These are phyloP conservation scores for Tenthredo scrophulariae DNA, from an alignment of 2,888 invertebrate species.

Conservation along the genomic window DNA sequence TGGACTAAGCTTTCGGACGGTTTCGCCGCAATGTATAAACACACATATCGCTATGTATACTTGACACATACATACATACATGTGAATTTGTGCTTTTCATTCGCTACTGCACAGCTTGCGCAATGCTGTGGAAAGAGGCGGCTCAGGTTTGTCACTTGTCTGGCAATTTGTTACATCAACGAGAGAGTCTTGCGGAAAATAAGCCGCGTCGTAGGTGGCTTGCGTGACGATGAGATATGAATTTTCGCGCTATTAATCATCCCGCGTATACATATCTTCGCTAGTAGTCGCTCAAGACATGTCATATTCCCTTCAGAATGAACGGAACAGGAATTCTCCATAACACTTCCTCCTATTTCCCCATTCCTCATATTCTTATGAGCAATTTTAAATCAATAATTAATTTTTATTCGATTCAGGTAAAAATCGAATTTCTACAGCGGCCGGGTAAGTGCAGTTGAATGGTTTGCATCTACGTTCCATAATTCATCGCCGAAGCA, in stretches of 20 bases:
- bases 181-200: conserved; percentile 51
- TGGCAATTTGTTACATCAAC: conserved; percentile 75
- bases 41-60: neutral
- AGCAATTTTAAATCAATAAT: neutral
- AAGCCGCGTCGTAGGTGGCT: conserved; percentile 47
- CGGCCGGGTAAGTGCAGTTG: neutral
- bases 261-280: neutral
- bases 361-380: neutral
- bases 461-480: neutral
- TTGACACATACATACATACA: neutral
- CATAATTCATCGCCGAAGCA: conserved; percentile 29
- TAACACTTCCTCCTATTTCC: neutral
- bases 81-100: neutral
- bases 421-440: neutral
- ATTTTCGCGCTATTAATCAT: conserved; percentile 49
- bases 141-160: conserved; percentile 73
- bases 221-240: conserved; percentile 44
- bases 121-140: conserved; percentile 39
- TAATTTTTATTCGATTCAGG: neutral
- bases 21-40: neutral
- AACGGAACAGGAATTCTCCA: neutral
- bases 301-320: neutral
- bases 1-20: neutral
- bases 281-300: neutral
- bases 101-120: conserved; percentile 20